Evolutionary conservation across 2,113 vertebrate genomes (phyloP).

Genomic region (Chelonoidis abingdonii): DNA sequence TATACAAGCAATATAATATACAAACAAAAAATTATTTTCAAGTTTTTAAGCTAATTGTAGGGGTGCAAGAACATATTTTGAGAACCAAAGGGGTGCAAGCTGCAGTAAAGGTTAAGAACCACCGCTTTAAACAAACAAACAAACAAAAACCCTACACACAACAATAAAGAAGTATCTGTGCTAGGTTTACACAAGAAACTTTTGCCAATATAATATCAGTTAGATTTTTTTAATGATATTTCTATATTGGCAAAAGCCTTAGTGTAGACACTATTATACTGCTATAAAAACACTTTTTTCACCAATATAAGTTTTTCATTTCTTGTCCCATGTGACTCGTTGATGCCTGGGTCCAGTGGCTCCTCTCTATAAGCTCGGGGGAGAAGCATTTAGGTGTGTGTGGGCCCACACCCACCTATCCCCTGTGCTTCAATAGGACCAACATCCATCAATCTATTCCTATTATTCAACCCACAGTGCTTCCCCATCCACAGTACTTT

Average conservation of each 20-base stretch:
- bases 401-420: not conserved
- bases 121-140: too few species aligned
- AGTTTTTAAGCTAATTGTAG: too few species aligned
- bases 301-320: not conserved
- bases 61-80: too few species aligned
- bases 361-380: not conserved
- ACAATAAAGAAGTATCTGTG: not conserved
- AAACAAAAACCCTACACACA: too few species aligned
- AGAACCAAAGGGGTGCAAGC: too few species aligned
- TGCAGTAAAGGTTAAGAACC: too few species aligned
- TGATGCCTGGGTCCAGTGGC: not conserved
- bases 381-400: not conserved
- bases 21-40: too few species aligned
- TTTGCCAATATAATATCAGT: not conserved
- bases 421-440: not conserved
- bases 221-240: not conserved
- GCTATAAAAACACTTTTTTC: not conserved
- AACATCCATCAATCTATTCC: not conserved
- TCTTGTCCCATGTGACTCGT: not conserved
- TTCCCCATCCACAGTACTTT: accelerated
- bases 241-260: not conserved
- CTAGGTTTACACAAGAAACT: not conserved
- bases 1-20: too few species aligned
- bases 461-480: not conserved
- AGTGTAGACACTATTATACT: not conserved